Percentiles rank a stretch among this genome's conserved stretches.
Evolutionary conservation across 2,113 vertebrate genomes (phyloP).

Genomic region (Ranitomeya variabilis): DNA sequence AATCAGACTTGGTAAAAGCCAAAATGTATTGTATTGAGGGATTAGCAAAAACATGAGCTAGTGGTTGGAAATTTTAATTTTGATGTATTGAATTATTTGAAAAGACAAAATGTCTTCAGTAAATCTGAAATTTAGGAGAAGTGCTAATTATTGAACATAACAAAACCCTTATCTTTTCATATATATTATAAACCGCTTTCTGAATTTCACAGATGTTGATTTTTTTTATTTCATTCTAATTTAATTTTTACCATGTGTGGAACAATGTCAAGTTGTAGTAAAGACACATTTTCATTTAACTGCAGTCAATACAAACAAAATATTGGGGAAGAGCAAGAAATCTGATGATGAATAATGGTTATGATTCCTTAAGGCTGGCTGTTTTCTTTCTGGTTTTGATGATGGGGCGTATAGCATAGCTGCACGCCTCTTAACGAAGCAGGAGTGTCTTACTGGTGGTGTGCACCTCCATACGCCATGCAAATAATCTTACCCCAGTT

Average conservation of each 20-base stretch:
- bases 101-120: slow-evolving; percentile 5
- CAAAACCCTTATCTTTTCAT: neutral
- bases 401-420: too few relatives aligned
- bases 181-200: neutral
- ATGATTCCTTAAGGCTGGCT: too few relatives aligned
- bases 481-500: too few relatives aligned
- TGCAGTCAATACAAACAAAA: slow-evolving; percentile 39
- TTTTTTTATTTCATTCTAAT: slow-evolving; percentile 60
- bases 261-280: slow-evolving; percentile 57
- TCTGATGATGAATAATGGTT: too few relatives aligned
- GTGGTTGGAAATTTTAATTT: slow-evolving; percentile 1
- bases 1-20: neutral
- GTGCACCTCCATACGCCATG: too few relatives aligned
- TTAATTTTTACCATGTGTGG: slow-evolving; percentile 29
- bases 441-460: too few relatives aligned
- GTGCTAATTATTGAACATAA: neutral
- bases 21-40: slow-evolving; percentile 31
- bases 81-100: neutral
- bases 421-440: too few relatives aligned
- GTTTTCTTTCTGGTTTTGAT: too few relatives aligned
- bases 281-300: slow-evolving; percentile 51
- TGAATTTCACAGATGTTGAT: slow-evolving; percentile 57
- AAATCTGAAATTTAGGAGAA: slow-evolving; percentile 9
- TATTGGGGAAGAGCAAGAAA: slow-evolving; percentile 49
- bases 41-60: slow-evolving; percentile 24